phyloP scores from a whole-genome alignment of 1,140 invertebrate genomes.

The Linepithema humile region DNA sequence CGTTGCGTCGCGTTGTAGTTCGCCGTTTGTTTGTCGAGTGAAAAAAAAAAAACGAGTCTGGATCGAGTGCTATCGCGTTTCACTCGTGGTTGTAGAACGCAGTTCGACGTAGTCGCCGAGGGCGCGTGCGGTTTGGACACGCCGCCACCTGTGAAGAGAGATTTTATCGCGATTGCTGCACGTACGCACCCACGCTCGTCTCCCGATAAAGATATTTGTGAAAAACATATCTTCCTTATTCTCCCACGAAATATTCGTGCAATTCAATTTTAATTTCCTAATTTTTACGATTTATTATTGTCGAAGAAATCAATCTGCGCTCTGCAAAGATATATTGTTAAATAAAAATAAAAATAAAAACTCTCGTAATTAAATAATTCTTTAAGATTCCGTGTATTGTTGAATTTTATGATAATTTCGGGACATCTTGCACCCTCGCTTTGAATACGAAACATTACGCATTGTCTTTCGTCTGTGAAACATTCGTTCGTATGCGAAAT shows the following conservation, averaged over 20 bases:
- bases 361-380: too few species aligned
- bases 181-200: not conserved
- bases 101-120: not conserved
- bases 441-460: not conserved
- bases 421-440: not conserved
- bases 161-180: constrained; percentile 11
- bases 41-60: constrained; percentile 30
- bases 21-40: not conserved
- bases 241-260: not conserved
- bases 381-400: too few species aligned
- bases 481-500: constrained; percentile 18
- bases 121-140: constrained; percentile 19
- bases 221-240: not conserved
- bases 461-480: not conserved
- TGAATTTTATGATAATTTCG: not conserved
- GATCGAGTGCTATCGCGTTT: constrained; percentile 54
- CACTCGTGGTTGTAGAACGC: not conserved
- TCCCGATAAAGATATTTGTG: not conserved
- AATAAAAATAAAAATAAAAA: too few species aligned
- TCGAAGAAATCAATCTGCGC: not conserved
- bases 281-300: not conserved
- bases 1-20: not conserved
- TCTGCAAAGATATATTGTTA: not conserved
- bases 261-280: not conserved
- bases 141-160: not conserved